A percentile compares a stretch with the other conserved stretches of the same genome.
Evolutionary conservation across 2,113 vertebrate species (phyloP).

Genomic region (Cephalopterus ornatus): DNA sequence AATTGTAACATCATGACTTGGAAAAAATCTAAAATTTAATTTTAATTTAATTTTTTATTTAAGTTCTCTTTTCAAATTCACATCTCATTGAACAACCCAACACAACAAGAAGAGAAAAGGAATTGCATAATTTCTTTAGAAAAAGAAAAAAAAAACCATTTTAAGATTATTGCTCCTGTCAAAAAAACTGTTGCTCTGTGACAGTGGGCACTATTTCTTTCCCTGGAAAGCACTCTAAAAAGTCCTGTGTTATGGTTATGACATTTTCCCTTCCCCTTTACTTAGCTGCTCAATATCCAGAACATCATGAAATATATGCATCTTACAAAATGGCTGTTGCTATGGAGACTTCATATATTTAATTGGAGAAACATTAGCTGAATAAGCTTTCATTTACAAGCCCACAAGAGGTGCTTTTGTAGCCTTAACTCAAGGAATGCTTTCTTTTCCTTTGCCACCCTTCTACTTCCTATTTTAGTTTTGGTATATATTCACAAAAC

Average conservation of each 20-base stretch:
- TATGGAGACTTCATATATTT: slow-evolving; percentile 8
- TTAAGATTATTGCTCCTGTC: neutral
- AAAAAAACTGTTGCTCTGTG: neutral
- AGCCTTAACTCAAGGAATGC: neutral
- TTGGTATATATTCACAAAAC: neutral
- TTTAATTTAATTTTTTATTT: neutral
- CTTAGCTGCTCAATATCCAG: neutral
- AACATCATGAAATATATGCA: neutral
- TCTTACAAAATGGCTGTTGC: neutral
- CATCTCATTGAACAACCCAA: neutral
- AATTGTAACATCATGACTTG: neutral
- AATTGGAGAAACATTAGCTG: neutral
- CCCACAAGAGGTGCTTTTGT: neutral
- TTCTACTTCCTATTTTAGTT: neutral
- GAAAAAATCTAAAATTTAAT: neutral
- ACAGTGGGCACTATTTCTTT: neutral
- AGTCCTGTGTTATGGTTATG: neutral
- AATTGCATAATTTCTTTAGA: neutral
- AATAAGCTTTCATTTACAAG: neutral
- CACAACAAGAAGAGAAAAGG: neutral
- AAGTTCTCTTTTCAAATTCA: neutral
- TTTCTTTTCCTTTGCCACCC: neutral
- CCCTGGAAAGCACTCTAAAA: neutral
- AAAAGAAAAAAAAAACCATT: neutral
- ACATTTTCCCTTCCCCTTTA: neutral